Conservation (phyloP, 2,888 invertebrate species). For the Hypsopygia costalis region DNA sequence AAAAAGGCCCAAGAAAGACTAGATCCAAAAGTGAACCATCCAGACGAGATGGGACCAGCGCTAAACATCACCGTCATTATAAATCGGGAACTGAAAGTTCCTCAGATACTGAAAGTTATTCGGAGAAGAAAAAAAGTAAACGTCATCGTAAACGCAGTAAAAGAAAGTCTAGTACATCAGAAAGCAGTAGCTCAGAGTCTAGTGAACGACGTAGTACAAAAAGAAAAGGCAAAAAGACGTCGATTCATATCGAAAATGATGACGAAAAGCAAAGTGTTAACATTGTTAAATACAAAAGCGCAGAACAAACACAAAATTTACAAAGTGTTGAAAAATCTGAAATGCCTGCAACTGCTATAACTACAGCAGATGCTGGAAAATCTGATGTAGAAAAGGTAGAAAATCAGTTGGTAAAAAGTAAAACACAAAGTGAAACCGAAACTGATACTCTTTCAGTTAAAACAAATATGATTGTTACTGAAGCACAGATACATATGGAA, state of each 20-base stretch:
- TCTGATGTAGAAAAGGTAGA: slow-evolving; percentile 38
- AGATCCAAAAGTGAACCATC: slow-evolving; percentile 75
- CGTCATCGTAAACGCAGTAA: slow-evolving; percentile 60
- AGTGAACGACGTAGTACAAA: slow-evolving; percentile 62
- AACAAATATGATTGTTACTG: slow-evolving; percentile 73
- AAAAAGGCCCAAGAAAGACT: slow-evolving; percentile 51
- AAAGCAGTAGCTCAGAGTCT: slow-evolving; percentile 67
- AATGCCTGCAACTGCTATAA: slow-evolving; percentile 23
- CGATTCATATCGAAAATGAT: slow-evolving; percentile 67
- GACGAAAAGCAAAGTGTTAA: slow-evolving; percentile 69
- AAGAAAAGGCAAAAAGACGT: slow-evolving; percentile 69
- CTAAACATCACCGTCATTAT: slow-evolving; percentile 44
- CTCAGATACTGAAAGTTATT: slow-evolving; percentile 52
- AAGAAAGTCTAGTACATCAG: slow-evolving; percentile 63
- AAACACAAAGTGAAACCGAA: slow-evolving; percentile 67
- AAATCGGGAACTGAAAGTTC: slow-evolving; percentile 57
- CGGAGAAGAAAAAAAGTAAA: slow-evolving; percentile 62
- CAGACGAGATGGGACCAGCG: slow-evolving; percentile 47
- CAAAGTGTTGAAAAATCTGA: slow-evolving; percentile 36
- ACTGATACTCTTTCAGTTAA: slow-evolving; percentile 70
- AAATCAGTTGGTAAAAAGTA: slow-evolving; percentile 40
- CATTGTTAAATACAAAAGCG: slow-evolving; percentile 63
- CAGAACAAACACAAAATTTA: slow-evolving; percentile 33
- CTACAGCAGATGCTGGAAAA: slow-evolving; percentile 35
- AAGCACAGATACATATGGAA: slow-evolving; percentile 77